Base-by-base conservation (phyloP, 2,113 vertebrate genomes). In the Uropsilus gracilis region DNA sequence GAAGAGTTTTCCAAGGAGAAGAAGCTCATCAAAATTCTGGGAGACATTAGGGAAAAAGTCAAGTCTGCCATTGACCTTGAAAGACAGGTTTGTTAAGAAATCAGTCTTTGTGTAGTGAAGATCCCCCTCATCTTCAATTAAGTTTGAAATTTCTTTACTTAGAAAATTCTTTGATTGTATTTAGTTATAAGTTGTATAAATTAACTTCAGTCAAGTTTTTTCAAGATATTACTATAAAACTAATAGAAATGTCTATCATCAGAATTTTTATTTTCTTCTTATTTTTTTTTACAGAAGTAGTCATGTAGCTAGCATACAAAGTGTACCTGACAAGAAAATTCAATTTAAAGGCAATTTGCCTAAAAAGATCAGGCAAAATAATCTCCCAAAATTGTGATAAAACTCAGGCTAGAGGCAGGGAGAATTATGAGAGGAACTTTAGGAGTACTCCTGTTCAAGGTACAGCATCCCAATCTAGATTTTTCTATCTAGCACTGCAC, bases 1-100 rank as follows among this genome's bases (percentile, higher is more conserved):
- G 95, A 98, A 72, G 98, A 98, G 76, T 97, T 99, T 98, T 96
- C 84, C 89, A 98, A 98, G 76, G 98, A 98, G 84, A 84, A 20
- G 75, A 97, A 97, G 61, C 98, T 99, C 68, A 78, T 98, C 85
- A 50, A 94, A 92, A 97, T 98, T 95, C 94, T 98, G 32, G 96
- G 95, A 96, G 96, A 96, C 46, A 93, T 98, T 48, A 98, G 98
- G 17, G 96, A 92, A 89, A 98, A 97, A 96, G 97, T 98, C 89
- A 98, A 98, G 90, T 84, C 77, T 64, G 94, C 98, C 48, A 97
- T 89, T 61, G 98, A 98, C 28, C 46, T 83, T 37, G 95, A 97
- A 86, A 98, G 91, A 97, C 96, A 98, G 98, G 98, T 98, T 97
- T 94, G 98, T 96, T 96, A n/a, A 95, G 81, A 98, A 95, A 76